These are phyloP conservation scores for Semnornis frantzii DNA, from an alignment of 2,113 vertebrate genomes.

Conservation along the genomic window DNA sequence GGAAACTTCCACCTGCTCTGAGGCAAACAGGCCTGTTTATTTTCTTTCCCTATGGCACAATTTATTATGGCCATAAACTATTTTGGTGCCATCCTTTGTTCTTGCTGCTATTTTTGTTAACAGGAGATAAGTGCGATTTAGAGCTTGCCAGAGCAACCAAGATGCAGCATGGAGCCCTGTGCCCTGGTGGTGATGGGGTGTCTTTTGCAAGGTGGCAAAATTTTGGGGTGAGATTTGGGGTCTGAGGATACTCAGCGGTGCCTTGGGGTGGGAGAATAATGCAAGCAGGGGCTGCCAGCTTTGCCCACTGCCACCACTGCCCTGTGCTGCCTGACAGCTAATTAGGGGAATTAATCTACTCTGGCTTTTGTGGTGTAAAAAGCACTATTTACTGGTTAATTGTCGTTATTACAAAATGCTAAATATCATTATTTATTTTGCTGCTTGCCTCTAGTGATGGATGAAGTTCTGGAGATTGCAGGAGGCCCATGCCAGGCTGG, in stretches of 20 bases:
- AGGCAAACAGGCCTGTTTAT: not conserved
- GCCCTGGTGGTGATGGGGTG: fast-evolving
- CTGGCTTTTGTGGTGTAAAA: slow-evolving; percentile 69
- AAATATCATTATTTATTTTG: slow-evolving; percentile 80
- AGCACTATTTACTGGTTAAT: slow-evolving; percentile 81
- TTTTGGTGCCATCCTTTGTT: slow-evolving; percentile 9
- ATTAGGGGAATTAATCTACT: slow-evolving; percentile 81
- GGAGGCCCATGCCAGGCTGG: not conserved
- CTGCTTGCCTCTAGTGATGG: slow-evolving; percentile 55
- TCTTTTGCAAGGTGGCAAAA: not conserved
- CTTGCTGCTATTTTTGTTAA: not conserved
- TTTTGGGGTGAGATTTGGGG: not conserved
- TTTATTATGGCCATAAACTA: slow-evolving; percentile 66
- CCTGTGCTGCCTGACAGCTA: slow-evolving; percentile 63
- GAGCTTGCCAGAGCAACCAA: not conserved
- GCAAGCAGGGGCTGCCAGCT: not conserved
- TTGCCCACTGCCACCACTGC: not conserved
- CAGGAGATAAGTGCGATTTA: slow-evolving; percentile 10
- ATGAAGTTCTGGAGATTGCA: not conserved
- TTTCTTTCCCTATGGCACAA: not conserved
- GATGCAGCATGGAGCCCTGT: fast-evolving
- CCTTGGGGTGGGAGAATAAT: fast-evolving
- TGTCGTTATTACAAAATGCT: slow-evolving; percentile 75
- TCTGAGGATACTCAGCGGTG: not conserved
- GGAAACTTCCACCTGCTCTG: not conserved